These are phyloP conservation scores for Lutraria lutraria DNA, from an alignment of 2,888 invertebrate genomes.

Conservation along the genomic window DNA sequence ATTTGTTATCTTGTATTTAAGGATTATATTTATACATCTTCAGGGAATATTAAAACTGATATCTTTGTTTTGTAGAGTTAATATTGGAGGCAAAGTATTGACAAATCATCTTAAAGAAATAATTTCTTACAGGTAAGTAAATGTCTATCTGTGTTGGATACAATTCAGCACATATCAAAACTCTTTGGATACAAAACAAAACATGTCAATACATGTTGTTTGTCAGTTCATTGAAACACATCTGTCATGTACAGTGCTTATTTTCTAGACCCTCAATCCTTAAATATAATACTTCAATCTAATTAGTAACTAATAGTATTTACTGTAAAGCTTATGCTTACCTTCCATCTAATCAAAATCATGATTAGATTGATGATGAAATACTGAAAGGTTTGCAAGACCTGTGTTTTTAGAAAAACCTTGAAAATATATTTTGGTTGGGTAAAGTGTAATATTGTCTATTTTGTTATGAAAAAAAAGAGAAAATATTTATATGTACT, in stretches of 20 bases:
- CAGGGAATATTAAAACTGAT: neutral
- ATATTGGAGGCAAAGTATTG: slow-evolving; percentile 98
- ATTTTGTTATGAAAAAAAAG: too few species aligned
- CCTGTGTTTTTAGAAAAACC: too few species aligned
- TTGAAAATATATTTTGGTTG: too few species aligned
- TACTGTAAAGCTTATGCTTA: neutral
- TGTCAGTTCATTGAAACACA: neutral
- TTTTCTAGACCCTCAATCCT: neutral
- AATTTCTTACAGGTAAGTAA: slow-evolving; percentile 93
- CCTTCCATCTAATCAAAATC: too few species aligned
- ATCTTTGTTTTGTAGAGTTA: slow-evolving; percentile 89
- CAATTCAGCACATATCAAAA: neutral
- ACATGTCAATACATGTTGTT: neutral
- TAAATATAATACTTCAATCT: neutral
- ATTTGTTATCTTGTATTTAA: neutral
- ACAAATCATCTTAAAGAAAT: slow-evolving; percentile 99
- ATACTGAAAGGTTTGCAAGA: too few species aligned
- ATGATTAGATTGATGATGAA: too few species aligned
- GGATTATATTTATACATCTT: neutral
- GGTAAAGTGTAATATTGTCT: too few species aligned
- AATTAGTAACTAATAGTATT: neutral
- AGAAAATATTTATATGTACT: too few species aligned
- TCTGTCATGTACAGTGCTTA: neutral
- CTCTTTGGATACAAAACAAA: neutral
- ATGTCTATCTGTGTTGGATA: neutral